Evolutionary conservation across 1,140 invertebrate species (phyloP), one percentile per base, ranked within the genome.

Genomic region (Apis florea): DNA sequence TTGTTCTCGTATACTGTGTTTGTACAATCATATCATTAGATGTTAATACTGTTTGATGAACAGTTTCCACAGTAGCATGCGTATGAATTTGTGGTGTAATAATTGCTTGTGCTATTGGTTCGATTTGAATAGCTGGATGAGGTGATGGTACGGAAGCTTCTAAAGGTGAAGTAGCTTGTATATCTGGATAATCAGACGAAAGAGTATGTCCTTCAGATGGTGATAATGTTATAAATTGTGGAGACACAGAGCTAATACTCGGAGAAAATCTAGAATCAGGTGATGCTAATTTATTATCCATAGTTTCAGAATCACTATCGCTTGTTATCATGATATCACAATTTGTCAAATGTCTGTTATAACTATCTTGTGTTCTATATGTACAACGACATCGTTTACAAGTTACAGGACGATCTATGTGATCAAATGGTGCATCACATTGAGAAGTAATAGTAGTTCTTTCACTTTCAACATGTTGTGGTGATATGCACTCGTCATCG

Each of bases 321-420:
- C 96, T 97, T 2, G 96, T 96, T 13, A 96, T 96, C 90, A 94
- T 92, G 67, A 96, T 95, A 86, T 97, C 96, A 91, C 98, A 99
- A 26, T 95, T 95, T 17, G 95, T 93, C 64, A 98, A 93, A 92
- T 99, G 98, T 51, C 97, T 95, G 86, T 97, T 96, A 89, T 97
- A 98, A 85, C 97, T 98, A 69, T 97, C 96, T 84, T 96, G 96
- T 17, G 97, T 98, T 89, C 98, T 95, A 91, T 99, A 99, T 6
- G 97, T 97, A 88, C 97, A 96, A 88, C 97, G 97, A 91, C 98
- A 99, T 73, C 96, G 95, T 83, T 96, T 95, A 93, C 98, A 98
- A 87, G 96, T 97, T 0, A 98, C 97, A 24, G 97, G 96, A 83
- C 95, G 95, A 85, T 96, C 96, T 59, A 91, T 84, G 26, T 85